Evolutionary conservation across 2,113 vertebrate genomes (phyloP), one percentile per base, ranked within the genome.

Genomic region (Rhinolophus sinicus): DNA sequence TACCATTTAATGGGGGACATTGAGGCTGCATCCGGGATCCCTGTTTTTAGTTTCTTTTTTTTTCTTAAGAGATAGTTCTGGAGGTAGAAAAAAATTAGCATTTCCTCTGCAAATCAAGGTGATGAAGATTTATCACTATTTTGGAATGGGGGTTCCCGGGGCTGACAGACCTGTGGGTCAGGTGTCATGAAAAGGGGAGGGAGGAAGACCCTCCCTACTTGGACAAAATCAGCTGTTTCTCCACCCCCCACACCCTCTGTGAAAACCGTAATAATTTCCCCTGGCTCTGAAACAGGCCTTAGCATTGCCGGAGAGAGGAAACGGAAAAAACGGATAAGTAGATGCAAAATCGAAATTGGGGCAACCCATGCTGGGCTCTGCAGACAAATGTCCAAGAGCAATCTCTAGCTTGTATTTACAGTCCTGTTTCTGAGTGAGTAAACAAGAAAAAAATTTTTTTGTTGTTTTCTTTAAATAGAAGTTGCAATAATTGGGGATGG

Each of bases 1-100:
- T 97, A 97, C 93, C 86, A 0, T 97, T 98, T 98, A 98, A 98
- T 75, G 96, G 96, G 92, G 96, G 91, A 92, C 95, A 95, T 88
- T 9, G 69, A 90, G 97, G 94, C 82, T 84, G 47, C 94, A 94
- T 97, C 97, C 91, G 95, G 97, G 58, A 96, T 96, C 93, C 93
- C 72, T 95, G 94, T 75, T 92, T 95, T 92, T 76, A 87, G 65
- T 40, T 1, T 21, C 30, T 16, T 35, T 82, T 62, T 73, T 28
- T 60, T 47, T 81, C 60, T 44, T 30, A 93, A 82, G 54, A 86
- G 89, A 86, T 19, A 90, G 92, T 87, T 94, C 28, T 89, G 73
- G 64, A 88, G 88, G 47, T 85, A 52, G 50, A 26, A 65, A 91
- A 88, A 80, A 95, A 60, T 33, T 24, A 73, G 77, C 73, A 78